These are phyloP conservation scores for Carollia perspicillata DNA, from an alignment of 2,113 vertebrate species.

Conservation along the genomic window DNA sequence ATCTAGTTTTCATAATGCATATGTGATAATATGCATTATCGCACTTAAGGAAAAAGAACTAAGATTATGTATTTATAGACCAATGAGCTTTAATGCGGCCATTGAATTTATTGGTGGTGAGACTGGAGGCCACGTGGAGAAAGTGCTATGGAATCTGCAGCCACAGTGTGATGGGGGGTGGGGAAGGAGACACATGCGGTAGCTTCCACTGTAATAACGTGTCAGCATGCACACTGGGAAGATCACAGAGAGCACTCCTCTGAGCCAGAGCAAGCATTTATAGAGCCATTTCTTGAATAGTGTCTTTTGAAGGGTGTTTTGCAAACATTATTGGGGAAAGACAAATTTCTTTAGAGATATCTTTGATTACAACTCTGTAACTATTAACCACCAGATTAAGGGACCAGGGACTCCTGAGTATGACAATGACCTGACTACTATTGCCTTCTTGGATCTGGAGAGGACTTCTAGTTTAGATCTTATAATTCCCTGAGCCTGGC, in stretches of 20 bases:
- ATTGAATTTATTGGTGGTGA: not conserved
- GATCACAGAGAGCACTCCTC: not conserved
- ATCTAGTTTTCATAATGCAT: not conserved
- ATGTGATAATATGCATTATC: too few species aligned
- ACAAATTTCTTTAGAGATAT: constrained; percentile 5
- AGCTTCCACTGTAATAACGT: fast-evolving
- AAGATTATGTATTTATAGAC: not conserved
- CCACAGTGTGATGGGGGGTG: not conserved
- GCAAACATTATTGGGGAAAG: not conserved
- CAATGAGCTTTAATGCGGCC: not conserved
- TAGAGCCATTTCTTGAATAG: not conserved
- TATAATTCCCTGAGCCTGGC: not conserved
- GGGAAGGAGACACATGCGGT: not conserved
- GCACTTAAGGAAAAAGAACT: not conserved
- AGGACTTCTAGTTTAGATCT: not conserved
- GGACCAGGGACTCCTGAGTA: not conserved
- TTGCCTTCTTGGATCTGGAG: not conserved
- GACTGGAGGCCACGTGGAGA: not conserved
- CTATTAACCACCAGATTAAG: not conserved
- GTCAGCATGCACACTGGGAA: not conserved
- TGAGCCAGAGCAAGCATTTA: not conserved
- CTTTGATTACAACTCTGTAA: constrained; percentile 5
- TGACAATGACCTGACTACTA: not conserved
- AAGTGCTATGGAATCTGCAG: not conserved
- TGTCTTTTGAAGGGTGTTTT: not conserved